Evolutionary conservation across 2,888 invertebrate genomes (phyloP), one percentile per base, ranked within the genome.

Genomic region (Acronicta aceris): DNA sequence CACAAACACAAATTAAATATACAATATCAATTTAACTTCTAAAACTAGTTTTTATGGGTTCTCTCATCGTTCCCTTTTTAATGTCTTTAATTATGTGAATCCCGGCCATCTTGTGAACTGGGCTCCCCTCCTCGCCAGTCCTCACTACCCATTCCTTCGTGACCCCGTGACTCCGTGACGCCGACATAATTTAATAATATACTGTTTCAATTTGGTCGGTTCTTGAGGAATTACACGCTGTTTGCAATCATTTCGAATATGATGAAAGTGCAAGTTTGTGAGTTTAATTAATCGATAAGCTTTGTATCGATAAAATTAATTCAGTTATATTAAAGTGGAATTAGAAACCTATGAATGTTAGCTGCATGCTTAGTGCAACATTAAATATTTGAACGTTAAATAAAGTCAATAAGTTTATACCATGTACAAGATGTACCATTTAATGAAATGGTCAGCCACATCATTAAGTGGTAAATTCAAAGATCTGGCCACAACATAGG

Each of bases 1-100:
- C 17, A 17, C 41, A 42, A n/a, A 57, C 45, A 33, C 2, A 27
- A 27, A 27, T 27, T 27, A 41, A 45, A 30, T 49, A 58, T 71
- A 67, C 68, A 66, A 59, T 76, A 67, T 72, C 54, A 67, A 66
- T 76, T 76, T 47, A 59, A 73, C 51, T 73, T 66, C 10, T 33
- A 21, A 21, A 71, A 46, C 49, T 38, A 17, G 25, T 72, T 76
- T 72, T 15, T 63, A 47, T 27, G 62, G 58, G 41, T 42, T 57
- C 62, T 47, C 40, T 65, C 46, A 38, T 40, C 42, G 43, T 47
- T 48, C 48, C 46, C 51, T 62, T 76, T 71, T 72, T 62, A 76
- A 76, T 73, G 57, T 58, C 59, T 73, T 66, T 73, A 66, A 76
- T 73, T 62, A 76, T 51, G 54, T 53, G 53, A 57, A 49, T 41